phyloP scores from a whole-genome alignment of 2,888 invertebrate species.

The Siphlonurus alternatus region DNA sequence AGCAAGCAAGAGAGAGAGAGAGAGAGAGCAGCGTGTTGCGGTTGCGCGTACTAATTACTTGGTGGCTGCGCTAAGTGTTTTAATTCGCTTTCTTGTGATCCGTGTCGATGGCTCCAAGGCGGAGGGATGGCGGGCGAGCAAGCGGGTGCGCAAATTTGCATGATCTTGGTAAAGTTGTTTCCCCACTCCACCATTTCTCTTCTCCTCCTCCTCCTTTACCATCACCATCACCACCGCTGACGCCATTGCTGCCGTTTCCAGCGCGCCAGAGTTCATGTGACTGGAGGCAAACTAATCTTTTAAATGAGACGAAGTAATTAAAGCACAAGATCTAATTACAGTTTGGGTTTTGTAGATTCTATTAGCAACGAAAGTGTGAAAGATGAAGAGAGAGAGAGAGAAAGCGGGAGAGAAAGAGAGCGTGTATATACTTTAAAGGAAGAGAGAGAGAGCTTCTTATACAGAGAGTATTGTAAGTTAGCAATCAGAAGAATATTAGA shows the following conservation, averaged over 20 bases:
- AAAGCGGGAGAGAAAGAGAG: neutral
- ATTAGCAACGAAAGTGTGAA: neutral
- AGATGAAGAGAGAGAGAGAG: neutral
- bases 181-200: neutral
- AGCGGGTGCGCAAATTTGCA: neutral
- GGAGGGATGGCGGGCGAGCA: no score
- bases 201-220: neutral
- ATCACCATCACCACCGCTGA: neutral
- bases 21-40: neutral
- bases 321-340: constrained; percentile 1
- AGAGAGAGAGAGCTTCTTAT: no score
- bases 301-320: constrained; percentile 11
- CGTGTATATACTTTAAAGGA: no score
- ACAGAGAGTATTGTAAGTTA: no score
- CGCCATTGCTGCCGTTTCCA: no score
- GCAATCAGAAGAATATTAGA: neutral
- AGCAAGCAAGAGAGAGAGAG: neutral
- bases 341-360: neutral
- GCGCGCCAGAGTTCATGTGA: neutral
- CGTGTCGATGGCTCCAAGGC: neutral
- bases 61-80: neutral
- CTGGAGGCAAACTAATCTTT: constrained; percentile 8
- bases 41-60: neutral
- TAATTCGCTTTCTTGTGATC: neutral
- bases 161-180: neutral